A percentile compares a stretch with the other conserved stretches of the same genome.
phyloP scores from a whole-genome alignment of 2,113 vertebrate species.

The Plotosus lineatus region DNA sequence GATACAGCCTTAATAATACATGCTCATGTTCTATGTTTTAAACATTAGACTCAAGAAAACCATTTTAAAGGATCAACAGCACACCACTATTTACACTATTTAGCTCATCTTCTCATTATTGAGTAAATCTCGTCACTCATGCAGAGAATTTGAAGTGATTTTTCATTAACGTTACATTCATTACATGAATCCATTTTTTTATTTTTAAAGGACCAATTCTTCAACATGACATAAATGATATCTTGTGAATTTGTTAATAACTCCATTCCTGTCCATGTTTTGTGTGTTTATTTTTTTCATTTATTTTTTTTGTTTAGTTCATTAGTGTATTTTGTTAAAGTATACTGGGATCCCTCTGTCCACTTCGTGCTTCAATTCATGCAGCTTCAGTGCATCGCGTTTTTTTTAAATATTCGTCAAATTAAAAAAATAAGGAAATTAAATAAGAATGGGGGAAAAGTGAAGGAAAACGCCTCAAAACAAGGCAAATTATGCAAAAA shows the following conservation, averaged over 20 bases:
- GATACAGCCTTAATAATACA: slow-evolving; percentile 13
- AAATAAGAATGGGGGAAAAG: too few relatives aligned
- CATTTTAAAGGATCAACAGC: background rate
- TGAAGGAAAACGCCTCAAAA: too few relatives aligned
- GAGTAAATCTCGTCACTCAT: background rate
- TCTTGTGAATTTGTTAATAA: background rate
- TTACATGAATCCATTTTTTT: background rate
- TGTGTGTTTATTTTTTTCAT: too few relatives aligned
- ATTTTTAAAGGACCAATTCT: background rate
- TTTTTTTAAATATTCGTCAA: too few relatives aligned
- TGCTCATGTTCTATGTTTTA: background rate
- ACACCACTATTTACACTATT: background rate
- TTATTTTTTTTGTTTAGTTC: too few relatives aligned
- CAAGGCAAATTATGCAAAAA: too few relatives aligned
- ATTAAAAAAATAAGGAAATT: too few relatives aligned
- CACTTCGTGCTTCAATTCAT: too few relatives aligned
- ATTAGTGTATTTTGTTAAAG: too few relatives aligned
- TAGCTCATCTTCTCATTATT: background rate
- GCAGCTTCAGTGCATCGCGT: too few relatives aligned
- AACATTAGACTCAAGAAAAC: background rate
- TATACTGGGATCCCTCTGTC: too few relatives aligned
- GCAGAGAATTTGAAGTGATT: background rate
- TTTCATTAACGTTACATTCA: background rate
- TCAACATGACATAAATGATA: too few relatives aligned
- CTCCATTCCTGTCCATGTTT: background rate